Percentiles rank a stretch among this genome's conserved stretches.
Evolutionary conservation across 2,797 vertebrate species (phyloP).

Genomic region (Dendrocincla fuliginosa): DNA sequence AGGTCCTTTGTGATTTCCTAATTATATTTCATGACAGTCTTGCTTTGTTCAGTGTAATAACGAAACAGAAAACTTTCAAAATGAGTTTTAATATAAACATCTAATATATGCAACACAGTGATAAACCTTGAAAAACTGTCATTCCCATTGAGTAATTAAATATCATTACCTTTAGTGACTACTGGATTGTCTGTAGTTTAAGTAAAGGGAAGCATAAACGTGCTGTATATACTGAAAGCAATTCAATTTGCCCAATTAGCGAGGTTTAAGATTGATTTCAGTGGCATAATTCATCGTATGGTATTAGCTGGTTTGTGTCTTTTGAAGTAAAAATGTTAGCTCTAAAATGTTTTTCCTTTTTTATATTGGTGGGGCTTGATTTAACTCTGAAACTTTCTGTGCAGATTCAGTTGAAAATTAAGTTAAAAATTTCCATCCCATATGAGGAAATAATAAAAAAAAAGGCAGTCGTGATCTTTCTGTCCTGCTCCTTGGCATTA

Average conservation of each 20-base stretch:
- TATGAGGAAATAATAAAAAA: neutral
- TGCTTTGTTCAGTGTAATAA: constrained; percentile 18
- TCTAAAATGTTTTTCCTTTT: neutral
- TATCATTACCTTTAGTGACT: constrained; percentile 6
- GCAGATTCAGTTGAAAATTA: neutral
- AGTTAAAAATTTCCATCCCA: neutral
- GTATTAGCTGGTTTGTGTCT: neutral
- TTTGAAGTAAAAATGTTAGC: neutral
- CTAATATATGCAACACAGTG: neutral
- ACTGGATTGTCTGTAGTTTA: neutral
- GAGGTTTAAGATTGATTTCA: neutral
- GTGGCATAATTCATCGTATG: neutral
- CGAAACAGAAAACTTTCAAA: constrained; percentile 14
- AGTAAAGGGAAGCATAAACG: neutral
- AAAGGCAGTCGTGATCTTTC: neutral
- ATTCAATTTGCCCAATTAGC: neutral
- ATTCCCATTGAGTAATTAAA: constrained; percentile 20
- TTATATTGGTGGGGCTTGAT: neutral
- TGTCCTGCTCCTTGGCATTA: neutral
- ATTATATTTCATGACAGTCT: constrained; percentile 35
- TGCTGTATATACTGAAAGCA: neutral
- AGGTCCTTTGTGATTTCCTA: constrained; percentile 6
- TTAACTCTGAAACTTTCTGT: neutral
- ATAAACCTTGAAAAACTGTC: neutral
- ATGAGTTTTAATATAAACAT: constrained; percentile 40